Percentiles rank a stretch among this genome's conserved stretches.
Conservation (phyloP, 37 sponge, comb jelly and placozoan genomes). For the Corticium candelabrum region DNA sequence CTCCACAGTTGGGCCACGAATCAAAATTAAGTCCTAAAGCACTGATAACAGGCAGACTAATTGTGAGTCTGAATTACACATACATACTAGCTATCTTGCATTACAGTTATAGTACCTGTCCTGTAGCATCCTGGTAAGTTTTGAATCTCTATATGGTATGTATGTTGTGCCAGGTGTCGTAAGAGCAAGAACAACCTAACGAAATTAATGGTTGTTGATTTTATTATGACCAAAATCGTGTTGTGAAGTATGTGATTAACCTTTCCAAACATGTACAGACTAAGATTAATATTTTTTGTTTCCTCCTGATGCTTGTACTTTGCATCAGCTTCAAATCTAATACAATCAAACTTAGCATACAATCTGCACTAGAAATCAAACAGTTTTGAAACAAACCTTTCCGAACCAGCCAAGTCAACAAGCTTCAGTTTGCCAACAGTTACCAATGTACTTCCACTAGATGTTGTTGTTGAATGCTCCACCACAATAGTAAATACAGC, state of each 20-base stretch:
- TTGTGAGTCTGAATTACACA: too few species aligned
- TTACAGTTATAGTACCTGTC: constrained; percentile 24
- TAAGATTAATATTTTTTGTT: constrained; percentile 85
- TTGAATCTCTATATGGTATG: constrained; percentile 91
- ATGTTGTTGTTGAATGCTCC: constrained; percentile 46
- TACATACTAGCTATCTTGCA: too few species aligned
- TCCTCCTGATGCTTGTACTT: constrained; percentile 61
- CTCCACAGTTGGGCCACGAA: too few species aligned
- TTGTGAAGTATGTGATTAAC: too few species aligned
- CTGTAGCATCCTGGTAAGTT: constrained; percentile 85
- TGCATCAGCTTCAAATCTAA: constrained; percentile 52
- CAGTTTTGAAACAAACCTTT: constrained; percentile 33
- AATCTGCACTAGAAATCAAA: too few species aligned
- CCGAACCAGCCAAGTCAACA: constrained; percentile 95
- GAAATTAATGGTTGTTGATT: background rate
- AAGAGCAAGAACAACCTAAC: constrained; percentile 76
- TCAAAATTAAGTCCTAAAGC: background rate
- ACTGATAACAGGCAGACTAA: background rate
- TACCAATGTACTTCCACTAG: constrained; percentile 27
- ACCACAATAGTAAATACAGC: constrained; percentile 86
- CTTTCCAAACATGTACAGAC: constrained; percentile 81
- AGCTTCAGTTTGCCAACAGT: constrained; percentile 92
- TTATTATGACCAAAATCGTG: background rate
- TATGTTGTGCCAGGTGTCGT: constrained; percentile 57
- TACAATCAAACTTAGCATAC: too few species aligned